Conservation (phyloP, 2,888 invertebrate genomes). For the Zhengitettix transpicula region DNA sequence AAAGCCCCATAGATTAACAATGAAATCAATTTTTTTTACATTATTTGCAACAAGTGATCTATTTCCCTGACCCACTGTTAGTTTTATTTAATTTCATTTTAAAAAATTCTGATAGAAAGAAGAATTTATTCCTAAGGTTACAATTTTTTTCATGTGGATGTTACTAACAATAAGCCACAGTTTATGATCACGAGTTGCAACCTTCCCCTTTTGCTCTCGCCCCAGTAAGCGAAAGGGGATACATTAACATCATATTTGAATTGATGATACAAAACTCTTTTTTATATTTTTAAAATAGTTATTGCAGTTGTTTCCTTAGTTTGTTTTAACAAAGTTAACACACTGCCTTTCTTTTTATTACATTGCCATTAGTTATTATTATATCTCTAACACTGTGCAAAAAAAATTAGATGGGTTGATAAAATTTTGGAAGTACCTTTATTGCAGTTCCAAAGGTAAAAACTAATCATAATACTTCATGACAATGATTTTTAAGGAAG, state of each 20-base stretch:
- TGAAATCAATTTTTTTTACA: constrained; percentile 6
- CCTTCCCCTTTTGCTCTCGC: constrained; percentile 3
- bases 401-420: too few species aligned
- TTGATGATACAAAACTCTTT: constrained; percentile 6
- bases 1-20: constrained; percentile 11
- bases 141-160: not conserved
- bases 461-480: too few species aligned
- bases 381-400: too few species aligned
- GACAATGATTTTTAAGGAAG: not conserved
- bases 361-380: too few species aligned
- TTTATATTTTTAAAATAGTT: not conserved
- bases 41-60: not conserved
- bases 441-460: too few species aligned
- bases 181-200: constrained; percentile 4
- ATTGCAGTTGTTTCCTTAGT: too few species aligned
- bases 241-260: not conserved
- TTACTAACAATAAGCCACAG: constrained; percentile 4
- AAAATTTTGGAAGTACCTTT: too few species aligned
- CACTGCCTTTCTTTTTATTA: too few species aligned
- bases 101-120: not conserved
- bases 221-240: constrained; percentile 3
- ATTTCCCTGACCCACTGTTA: not conserved
- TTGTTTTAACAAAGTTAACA: too few species aligned
- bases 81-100: not conserved
- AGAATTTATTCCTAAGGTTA: not conserved